These are phyloP conservation scores for Eupsilia transversa DNA, from an alignment of 2,888 invertebrate species.

Conservation along the genomic window DNA sequence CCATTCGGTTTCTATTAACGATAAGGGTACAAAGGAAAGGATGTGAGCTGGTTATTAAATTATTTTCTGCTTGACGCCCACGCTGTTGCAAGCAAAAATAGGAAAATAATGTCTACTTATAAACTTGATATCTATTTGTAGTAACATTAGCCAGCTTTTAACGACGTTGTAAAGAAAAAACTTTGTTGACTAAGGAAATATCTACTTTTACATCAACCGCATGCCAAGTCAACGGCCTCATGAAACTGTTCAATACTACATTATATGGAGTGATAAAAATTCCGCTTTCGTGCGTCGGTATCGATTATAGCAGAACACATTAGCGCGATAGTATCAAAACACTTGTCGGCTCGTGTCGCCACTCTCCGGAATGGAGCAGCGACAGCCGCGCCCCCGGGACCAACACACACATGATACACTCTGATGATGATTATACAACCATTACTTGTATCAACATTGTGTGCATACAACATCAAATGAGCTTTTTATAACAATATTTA, in stretches of 20 bases:
- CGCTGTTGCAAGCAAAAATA: constrained; percentile 19
- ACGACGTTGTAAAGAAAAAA: constrained; percentile 62
- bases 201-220: constrained; percentile 55
- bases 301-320: constrained; percentile 82
- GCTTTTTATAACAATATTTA: constrained; percentile 29
- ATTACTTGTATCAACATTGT: constrained; percentile 67
- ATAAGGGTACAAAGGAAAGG: constrained; percentile 16
- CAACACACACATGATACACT: constrained; percentile 60
- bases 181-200: constrained; percentile 57
- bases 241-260: constrained; percentile 62
- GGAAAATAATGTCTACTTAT: constrained; percentile 42
- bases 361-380: constrained; percentile 74
- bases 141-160: constrained; percentile 60
- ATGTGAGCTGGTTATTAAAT: constrained; percentile 44
- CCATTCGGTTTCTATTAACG: constrained; percentile 32
- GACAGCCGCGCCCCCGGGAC: constrained; percentile 72
- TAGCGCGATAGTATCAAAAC: constrained; percentile 84
- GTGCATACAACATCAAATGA: constrained; percentile 44
- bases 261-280: constrained; percentile 66
- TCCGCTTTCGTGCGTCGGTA: constrained; percentile 72
- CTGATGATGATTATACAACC: constrained; percentile 61
- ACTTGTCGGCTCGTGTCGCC: constrained; percentile 80
- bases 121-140: constrained; percentile 56
- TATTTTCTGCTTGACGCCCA: constrained; percentile 27
- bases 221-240: constrained; percentile 67